These are phyloP conservation scores for Microcaecilia unicolor DNA, from an alignment of 2,797 vertebrate genomes.

Conservation along the genomic window DNA sequence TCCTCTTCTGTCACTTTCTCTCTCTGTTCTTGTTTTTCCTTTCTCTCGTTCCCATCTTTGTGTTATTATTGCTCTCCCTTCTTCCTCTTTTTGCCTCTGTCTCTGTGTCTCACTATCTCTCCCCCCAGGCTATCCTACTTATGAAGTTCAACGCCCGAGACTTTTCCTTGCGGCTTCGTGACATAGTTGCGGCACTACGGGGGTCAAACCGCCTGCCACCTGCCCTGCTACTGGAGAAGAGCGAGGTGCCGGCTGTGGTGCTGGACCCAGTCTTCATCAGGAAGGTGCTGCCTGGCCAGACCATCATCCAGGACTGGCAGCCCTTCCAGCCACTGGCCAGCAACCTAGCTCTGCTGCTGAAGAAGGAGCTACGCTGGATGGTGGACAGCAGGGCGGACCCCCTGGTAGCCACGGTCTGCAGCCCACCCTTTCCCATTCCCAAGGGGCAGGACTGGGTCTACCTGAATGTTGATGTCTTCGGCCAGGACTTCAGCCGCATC, in stretches of 20 bases:
- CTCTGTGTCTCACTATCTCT: not conserved
- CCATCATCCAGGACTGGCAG: constrained; percentile 71
- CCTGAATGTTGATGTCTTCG: constrained; percentile 71
- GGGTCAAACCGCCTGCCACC: constrained; percentile 19
- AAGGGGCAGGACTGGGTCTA: constrained; percentile 66
- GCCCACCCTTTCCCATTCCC: constrained; percentile 56
- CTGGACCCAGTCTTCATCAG: constrained; percentile 18
- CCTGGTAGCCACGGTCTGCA: constrained; percentile 58
- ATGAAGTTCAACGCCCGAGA: constrained; percentile 62
- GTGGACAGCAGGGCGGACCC: constrained; percentile 50
- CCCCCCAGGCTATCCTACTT: constrained; percentile 55
- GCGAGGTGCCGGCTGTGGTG: not conserved
- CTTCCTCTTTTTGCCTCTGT: not conserved
- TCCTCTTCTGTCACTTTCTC: not conserved
- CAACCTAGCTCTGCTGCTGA: constrained; percentile 60
- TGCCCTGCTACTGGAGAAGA: constrained; percentile 7
- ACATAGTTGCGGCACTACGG: constrained; percentile 33
- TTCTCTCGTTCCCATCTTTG: not conserved
- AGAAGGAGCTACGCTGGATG: constrained; percentile 67
- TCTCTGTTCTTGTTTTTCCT: not conserved
- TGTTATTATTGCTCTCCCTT: not conserved
- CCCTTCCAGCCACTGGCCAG: constrained; percentile 58
- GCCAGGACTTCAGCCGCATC: constrained; percentile 45
- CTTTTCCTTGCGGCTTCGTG: constrained; percentile 49
- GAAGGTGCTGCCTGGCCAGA: constrained; percentile 56